phyloP scores from a whole-genome alignment of 2,888 invertebrate genomes.

The Drosophila acutilabella region DNA sequence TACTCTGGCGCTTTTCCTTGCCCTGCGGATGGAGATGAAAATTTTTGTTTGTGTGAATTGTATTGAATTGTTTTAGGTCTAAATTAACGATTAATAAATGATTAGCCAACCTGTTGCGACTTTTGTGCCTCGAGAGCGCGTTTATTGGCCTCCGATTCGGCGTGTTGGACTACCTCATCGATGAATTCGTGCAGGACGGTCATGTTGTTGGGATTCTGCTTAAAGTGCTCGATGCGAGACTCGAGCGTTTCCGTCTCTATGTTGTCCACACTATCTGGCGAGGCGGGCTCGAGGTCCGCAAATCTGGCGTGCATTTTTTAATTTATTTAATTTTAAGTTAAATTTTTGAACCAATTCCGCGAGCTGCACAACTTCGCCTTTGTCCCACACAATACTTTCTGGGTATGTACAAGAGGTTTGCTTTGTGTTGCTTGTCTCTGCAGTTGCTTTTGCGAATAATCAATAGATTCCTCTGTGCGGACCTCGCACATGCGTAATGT shows the following conservation, averaged over 20 bases:
- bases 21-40: constrained; percentile 56
- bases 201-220: constrained; percentile 87
- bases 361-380: constrained; percentile 31
- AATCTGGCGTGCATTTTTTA: constrained; percentile 81
- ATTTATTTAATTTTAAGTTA: background rate
- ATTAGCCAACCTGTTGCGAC: constrained; percentile 85
- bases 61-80: constrained; percentile 16
- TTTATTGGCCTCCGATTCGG: constrained; percentile 87
- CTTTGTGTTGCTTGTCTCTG: constrained; percentile 24
- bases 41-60: constrained; percentile 6
- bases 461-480: constrained; percentile 37
- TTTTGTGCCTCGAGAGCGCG: constrained; percentile 85
- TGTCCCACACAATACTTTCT: constrained; percentile 37
- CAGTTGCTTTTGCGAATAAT: constrained; percentile 46
- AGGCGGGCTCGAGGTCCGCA: constrained; percentile 73
- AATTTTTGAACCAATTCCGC: constrained; percentile 8
- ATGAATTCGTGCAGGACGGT: constrained; percentile 87
- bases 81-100: constrained; percentile 36
- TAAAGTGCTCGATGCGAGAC: constrained; percentile 87
- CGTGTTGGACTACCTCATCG: constrained; percentile 87
- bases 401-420: constrained; percentile 60
- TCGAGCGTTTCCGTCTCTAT: constrained; percentile 81
- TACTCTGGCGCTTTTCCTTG: constrained; percentile 82
- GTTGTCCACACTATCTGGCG: constrained; percentile 62
- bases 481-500: constrained; percentile 53